These are phyloP conservation scores for Euleptes europaea DNA, from an alignment of 2,113 vertebrate genomes.

Conservation along the genomic window DNA sequence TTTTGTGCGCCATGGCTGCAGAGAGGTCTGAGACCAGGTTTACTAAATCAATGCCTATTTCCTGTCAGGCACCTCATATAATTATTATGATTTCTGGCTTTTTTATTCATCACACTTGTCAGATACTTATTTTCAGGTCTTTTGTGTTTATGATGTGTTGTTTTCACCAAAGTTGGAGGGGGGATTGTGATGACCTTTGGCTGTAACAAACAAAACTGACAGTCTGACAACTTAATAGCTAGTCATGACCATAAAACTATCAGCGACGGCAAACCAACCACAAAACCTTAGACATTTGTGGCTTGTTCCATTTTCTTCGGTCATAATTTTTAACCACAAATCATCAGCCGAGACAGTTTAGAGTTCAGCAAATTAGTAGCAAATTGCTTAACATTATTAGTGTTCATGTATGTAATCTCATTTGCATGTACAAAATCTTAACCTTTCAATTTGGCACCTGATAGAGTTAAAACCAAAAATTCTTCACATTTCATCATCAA, in stretches of 20 bases:
- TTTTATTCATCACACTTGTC: not conserved
- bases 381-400: not conserved
- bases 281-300: not conserved
- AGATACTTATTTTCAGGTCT: not conserved
- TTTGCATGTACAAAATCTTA: not conserved
- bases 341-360: not conserved
- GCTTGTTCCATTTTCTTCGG: not conserved
- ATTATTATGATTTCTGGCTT: not conserved
- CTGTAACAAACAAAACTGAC: not conserved
- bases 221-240: not conserved
- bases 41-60: not conserved
- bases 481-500: conserved; percentile 10
- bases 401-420: not conserved
- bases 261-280: not conserved
- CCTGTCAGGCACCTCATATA: not conserved
- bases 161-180: not conserved
- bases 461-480: not conserved
- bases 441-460: not conserved
- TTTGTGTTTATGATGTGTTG: not conserved
- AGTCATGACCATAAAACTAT: not conserved
- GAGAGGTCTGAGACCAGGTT: not conserved
- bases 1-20: not conserved
- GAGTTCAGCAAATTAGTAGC: not conserved
- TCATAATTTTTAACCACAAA: not conserved
- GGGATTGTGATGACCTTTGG: not conserved